Base-by-base conservation (phyloP, 2,888 invertebrate species). In the Aphodius granarius region DNA sequence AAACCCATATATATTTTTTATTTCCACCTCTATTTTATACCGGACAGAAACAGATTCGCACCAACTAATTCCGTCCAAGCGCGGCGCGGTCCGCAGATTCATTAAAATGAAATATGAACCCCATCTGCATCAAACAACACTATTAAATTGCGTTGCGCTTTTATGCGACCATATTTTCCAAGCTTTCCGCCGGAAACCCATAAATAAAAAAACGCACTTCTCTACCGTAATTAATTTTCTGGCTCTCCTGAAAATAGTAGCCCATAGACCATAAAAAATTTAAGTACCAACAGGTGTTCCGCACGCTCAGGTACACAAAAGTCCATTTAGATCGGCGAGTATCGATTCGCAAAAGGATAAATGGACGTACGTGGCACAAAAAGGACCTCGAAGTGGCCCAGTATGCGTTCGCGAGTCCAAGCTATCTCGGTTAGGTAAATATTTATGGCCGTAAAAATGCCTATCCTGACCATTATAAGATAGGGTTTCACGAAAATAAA, bases 381-480 rank as follows among this genome's bases (percentile, higher is more conserved):
- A 68, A 68, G 21, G 68, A 18, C 20, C 20, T 65, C 19, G 65
- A 43, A 43, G 43, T 43, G 43, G 43, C 43, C 43, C 68, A 20
- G 22, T 21, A 68, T 21, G 20, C 20, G 22, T 22, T 68, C 68
- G n/a, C 68, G 68, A n/a, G 20, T 68, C 18, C 20, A 68, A 68
- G 22, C 68, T 68, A 68, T 22, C 22, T 68, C 68, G 68, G 63
- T 70, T 62, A 74, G 70, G 74, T 74, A 74, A 74, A 74, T 74
- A 74, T 74, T 74, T 74, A 74, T 74, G 64, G 68, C 63, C 70
- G 22, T 62, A 68, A 70, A 74, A 74, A 74, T 74, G 66, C 64
- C 74, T 74, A 70, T 63, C 63, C 74, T 20, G 71, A 18, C 74
- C 74, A 74, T 74, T 74, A 74, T 74, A 74, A 74, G 74, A 74